Evolutionary conservation across 1,140 invertebrate species (phyloP).

Genomic region (Nixonia krombeini): DNA sequence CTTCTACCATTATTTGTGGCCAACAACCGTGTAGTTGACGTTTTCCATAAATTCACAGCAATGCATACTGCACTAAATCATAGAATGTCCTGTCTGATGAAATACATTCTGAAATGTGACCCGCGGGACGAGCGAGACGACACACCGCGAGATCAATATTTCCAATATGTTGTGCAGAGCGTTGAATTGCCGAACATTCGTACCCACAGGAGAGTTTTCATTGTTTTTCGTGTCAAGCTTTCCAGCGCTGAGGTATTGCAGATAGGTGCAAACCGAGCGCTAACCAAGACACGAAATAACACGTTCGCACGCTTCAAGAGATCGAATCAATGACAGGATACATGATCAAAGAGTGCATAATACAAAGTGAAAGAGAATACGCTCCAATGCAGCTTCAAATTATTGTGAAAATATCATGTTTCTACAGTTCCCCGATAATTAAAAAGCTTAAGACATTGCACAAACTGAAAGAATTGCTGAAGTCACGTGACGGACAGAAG

Average conservation of each 20-base stretch:
- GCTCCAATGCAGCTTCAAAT: no score
- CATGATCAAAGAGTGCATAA: conserved; percentile 23
- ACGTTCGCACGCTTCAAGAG: conserved; percentile 19
- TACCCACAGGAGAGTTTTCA: conserved; percentile 38
- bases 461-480: no score
- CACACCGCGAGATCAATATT: conserved; percentile 43
- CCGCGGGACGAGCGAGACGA: conserved; percentile 35
- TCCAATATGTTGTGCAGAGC: conserved; percentile 43
- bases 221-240: conserved; percentile 45
- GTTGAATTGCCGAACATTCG: conserved; percentile 39
- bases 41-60: conserved; percentile 33
- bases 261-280: conserved; percentile 27
- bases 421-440: no score
- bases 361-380: conserved; percentile 8
- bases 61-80: conserved; percentile 33
- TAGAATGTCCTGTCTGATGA: conserved; percentile 32
- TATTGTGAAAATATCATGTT: no score
- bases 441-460: no score
- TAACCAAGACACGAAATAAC: conserved; percentile 31
- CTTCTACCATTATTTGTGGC: conserved; percentile 26
- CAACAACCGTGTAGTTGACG: conserved; percentile 28
- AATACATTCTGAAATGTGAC: conserved; percentile 49
- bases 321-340: conserved; percentile 27
- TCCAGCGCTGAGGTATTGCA: conserved; percentile 22
- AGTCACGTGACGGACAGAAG: no score